Percentiles rank a stretch among this genome's conserved stretches.
Conservation (phyloP, 2,797 vertebrate genomes). For the Acipenser ruthenus region DNA sequence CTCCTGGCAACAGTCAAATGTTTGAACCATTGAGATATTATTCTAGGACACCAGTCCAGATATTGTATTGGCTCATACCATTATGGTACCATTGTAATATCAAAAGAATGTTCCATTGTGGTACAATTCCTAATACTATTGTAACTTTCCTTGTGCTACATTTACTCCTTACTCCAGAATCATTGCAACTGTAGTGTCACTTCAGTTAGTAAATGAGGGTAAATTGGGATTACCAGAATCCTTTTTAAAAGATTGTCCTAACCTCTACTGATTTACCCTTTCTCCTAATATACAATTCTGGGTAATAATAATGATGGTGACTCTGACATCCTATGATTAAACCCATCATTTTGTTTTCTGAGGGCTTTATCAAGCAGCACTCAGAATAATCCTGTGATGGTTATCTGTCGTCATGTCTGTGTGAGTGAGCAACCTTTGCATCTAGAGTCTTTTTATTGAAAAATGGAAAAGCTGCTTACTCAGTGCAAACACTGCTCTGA, state of each 20-base stretch:
- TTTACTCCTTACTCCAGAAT: too few species aligned
- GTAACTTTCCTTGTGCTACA: too few species aligned
- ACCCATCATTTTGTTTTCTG: not conserved
- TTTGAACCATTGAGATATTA: too few species aligned
- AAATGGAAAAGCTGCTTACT: not conserved
- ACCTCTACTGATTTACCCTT: not conserved
- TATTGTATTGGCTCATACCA: too few species aligned
- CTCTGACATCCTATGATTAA: not conserved
- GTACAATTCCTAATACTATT: too few species aligned
- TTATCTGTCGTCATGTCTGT: not conserved
- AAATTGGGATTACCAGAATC: too few species aligned
- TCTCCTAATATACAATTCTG: not conserved
- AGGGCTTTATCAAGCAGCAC: not conserved
- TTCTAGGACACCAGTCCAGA: too few species aligned
- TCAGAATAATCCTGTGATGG: not conserved
- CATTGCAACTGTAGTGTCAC: too few species aligned
- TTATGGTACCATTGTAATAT: too few species aligned
- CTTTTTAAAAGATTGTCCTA: not conserved
- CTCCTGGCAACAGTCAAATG: too few species aligned
- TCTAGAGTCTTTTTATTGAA: conserved; percentile 1
- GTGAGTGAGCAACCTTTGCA: not conserved
- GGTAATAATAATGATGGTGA: not conserved
- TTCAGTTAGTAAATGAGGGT: too few species aligned
- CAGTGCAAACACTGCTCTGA: not conserved
- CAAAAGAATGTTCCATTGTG: too few species aligned